These are phyloP conservation scores for Campylorhamphus procurvoides DNA, from an alignment of 2,113 vertebrate genomes.

Conservation along the genomic window DNA sequence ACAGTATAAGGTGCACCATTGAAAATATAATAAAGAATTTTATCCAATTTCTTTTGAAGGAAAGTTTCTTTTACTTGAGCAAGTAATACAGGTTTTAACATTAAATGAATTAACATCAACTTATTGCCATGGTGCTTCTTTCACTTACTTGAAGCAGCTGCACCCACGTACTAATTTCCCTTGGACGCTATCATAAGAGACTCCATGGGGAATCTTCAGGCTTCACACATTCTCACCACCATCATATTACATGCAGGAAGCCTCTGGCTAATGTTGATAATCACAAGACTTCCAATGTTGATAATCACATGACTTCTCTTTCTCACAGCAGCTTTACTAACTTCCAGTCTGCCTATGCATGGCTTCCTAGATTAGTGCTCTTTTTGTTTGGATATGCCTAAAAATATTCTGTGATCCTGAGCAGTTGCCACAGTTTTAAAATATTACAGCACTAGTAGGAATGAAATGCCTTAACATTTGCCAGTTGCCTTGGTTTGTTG, in stretches of 20 bases:
- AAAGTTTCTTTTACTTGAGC: neutral
- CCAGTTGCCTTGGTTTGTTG: neutral
- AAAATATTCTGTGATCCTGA: neutral
- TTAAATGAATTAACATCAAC: neutral
- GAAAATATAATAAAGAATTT: neutral
- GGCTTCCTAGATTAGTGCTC: neutral
- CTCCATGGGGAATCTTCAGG: neutral
- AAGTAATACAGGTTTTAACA: neutral
- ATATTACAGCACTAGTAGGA: neutral
- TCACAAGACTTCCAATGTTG: neutral
- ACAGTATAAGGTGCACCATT: neutral
- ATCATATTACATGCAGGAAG: neutral
- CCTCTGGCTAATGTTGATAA: neutral
- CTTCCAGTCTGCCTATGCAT: neutral
- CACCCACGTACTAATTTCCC: neutral
- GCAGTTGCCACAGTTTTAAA: neutral
- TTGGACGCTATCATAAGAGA: neutral
- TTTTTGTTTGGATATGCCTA: neutral
- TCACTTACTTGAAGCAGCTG: neutral
- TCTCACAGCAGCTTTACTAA: neutral
- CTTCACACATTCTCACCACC: neutral
- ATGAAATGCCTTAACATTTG: neutral
- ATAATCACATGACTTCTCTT: neutral
- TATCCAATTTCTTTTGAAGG: neutral
- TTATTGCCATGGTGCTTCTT: neutral